Percentiles rank a stretch among this genome's conserved stretches.
Evolutionary conservation across 2,113 vertebrate genomes (phyloP).

Genomic region (Serilophus lunatus): DNA sequence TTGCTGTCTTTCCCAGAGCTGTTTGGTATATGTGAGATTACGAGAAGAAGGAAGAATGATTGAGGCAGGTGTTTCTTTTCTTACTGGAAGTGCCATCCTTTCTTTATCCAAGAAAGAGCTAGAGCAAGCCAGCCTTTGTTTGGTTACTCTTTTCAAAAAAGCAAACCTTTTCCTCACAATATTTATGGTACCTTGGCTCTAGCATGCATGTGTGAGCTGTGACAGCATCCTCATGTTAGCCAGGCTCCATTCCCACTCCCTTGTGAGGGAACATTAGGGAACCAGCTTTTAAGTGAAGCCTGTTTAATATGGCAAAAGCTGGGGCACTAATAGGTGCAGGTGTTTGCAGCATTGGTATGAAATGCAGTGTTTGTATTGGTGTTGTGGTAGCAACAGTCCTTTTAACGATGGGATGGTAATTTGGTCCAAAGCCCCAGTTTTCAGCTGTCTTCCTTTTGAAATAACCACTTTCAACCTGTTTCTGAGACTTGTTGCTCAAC

Average conservation of each 20-base stretch:
- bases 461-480: background rate
- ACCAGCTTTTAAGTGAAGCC: background rate
- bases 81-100: background rate
- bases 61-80: slow-evolving; percentile 29
- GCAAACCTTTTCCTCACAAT: background rate
- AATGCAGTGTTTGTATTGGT: slow-evolving; percentile 47
- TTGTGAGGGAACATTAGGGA: background rate
- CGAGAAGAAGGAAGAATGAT: background rate
- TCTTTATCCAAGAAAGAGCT: background rate
- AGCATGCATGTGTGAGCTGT: background rate
- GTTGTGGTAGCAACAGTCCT: slow-evolving; percentile 59
- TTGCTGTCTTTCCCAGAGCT: background rate
- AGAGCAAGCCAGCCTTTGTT: background rate
- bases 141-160: slow-evolving; percentile 27
- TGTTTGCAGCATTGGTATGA: slow-evolving; percentile 27
- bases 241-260: background rate
- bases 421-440: slow-evolving; percentile 21
- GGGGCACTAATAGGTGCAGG: slow-evolving; percentile 35
- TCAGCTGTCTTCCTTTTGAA: slow-evolving; percentile 17
- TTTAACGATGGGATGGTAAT: background rate
- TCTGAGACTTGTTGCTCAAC: background rate
- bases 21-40: background rate
- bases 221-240: slow-evolving; percentile 31
- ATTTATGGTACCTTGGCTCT: slow-evolving; percentile 50
- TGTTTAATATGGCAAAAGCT: slow-evolving; percentile 48